Evolutionary conservation across 2,797 vertebrate genomes (phyloP), one percentile per base, ranked within the genome.

Genomic region (Naso thynnoides): DNA sequence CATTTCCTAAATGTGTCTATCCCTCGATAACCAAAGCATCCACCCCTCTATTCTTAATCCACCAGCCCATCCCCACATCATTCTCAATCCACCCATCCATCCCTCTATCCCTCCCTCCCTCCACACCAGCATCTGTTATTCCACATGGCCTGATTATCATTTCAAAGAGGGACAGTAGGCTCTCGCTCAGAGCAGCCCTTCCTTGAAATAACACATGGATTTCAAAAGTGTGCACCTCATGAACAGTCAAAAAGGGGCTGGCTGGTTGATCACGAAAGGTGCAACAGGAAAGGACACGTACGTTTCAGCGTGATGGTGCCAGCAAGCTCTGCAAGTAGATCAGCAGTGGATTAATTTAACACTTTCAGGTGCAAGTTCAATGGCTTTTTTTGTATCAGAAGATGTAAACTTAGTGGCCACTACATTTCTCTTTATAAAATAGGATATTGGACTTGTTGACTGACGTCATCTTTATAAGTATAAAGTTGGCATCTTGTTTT

Each of bases 121-220:
- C 61, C 57, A 69, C 80, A 83, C 83, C 79, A 82, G 84, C 88
- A 87, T 86, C 77, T 87, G 88, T 76, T 79, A 80, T 89, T 88
- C 88, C 84, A 88, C 86, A 82, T 87, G 87, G 78, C 45, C 57
- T 26, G 27, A 93, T 94, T 94, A 92, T 84, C 88, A 94, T 94
- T 93, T 95, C 91, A 94, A 93, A 93, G 87, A 38, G 58, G 70
- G 74, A 79, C 80, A 73, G 81, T 53, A 66, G 78, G 84, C 69
- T 69, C 60, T 42, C 78, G 56, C 69, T 44, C 42, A 55, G 70
- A 70, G 26, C 53, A 70, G 73, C 56, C 62, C 69, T 82, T 76
- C 84, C 72, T 79, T 75, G 73, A 87, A 86, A 90, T 84, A 76
- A 66, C 54, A 78, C 15, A 31, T 45, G 71, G 73, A 82, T 90